Evolutionary conservation across 2,797 vertebrate species (phyloP), one percentile per base, ranked within the genome.

Genomic region (Gambusia yucatana): DNA sequence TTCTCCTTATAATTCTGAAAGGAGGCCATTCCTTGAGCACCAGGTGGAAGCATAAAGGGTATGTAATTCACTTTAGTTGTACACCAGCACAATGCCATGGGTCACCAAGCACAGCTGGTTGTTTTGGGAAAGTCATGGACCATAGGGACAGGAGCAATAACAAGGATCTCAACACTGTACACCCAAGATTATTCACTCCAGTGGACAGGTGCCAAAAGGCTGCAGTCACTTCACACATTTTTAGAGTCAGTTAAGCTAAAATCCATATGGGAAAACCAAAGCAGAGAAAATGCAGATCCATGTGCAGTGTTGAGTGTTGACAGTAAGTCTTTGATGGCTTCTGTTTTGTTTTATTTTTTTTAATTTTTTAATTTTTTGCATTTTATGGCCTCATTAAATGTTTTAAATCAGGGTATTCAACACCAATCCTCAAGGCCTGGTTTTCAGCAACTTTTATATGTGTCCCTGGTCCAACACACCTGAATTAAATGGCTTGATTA

Each of bases 61-160:
- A 82, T 17, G 73, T 83, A 76, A 83, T 78, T 75, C 55, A 76
- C 41, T 83, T 50, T 79, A 73, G 50, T 30, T 77, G 52, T 77
- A 75, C 75, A 41, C 65, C 44, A 52, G 55, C 67, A 61, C 63
- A 57, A 33, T 48, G 73, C 16, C 77, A 79, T 13, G 67, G 73
- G 0, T 69, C 76, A 79, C 74, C 61, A 36, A 74, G 48, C 67
- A 76, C 73, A 80, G 44, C 81, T 77, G 50, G 50, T 75, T 11
- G n/a, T 41, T 20, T 36, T 73, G 44, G 6, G 41, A 33, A 78
- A 75, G 33, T 43, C 41, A 28, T 30, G 33, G 77, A n/a, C 47
- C 72, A 70, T 72, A 78, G 9, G 28, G 16, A 39, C 7, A 43
- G 25, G 20, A 59, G 50, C 11, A 30, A 30, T 16, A 17, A 28